Base-by-base conservation (phyloP, 2,888 invertebrate species). In the Gasteruption jaculator region DNA sequence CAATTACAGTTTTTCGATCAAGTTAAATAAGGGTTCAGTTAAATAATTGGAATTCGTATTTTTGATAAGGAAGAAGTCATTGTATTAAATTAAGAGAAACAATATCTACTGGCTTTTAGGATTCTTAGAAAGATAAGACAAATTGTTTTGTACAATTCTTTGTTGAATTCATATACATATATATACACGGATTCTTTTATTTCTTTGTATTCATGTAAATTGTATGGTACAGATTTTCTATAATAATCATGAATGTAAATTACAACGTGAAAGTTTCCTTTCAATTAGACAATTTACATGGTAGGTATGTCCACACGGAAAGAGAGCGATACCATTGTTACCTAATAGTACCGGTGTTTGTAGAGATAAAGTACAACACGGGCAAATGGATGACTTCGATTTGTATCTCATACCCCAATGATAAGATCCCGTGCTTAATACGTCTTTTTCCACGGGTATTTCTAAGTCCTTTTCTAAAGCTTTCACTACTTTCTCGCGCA, bases 291-390 rank as follows among this genome's bases (percentile, higher is more conserved):
- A 81, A 4, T 77, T 75, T 0, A 79, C 78, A 37, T 82, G 82
- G 61, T 78, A 81, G 39, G 75, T 75, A 56, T 82, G 81, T 32
- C 80, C 79, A 58, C 82, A 82, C 39, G 74, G 74, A 62, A 81
- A 81, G 33, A 77, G 75, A 71, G 79, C 78, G 3, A 82, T 61
- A 10, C 81, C 81, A 54, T 77, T 80, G 64, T 79, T 78, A 60
- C 76, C 73, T 19, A 82, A 72, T 30, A 82, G 58, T 35, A 80
- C 74, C 38, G 75, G 74, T 48, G 80, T 80, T 52, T 76, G 73
- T 29, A 82, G 68, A 42, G 78, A 77, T 56, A 82, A 60, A 35
- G 79, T 79, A 54, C 82, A 82, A 2, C 79, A 73, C 0, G 71
- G 63, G 51, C 80, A 80, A 2, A 49, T 57, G 5, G 59, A 56